A percentile compares a stretch with the other conserved stretches of the same genome.
These are phyloP conservation scores for Andricus grossulariae DNA, from an alignment of 1,140 invertebrate species.

Conservation along the genomic window DNA sequence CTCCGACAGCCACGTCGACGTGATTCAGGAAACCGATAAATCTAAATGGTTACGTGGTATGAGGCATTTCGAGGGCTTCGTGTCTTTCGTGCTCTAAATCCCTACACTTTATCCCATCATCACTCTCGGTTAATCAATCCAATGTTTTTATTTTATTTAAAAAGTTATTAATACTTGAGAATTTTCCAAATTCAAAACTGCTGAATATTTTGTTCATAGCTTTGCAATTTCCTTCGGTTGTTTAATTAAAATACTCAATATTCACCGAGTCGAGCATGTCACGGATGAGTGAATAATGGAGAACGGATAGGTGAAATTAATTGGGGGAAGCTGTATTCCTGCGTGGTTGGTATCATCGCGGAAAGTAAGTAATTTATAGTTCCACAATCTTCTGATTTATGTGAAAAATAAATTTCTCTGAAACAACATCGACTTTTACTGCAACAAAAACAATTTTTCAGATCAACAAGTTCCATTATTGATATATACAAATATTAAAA, in stretches of 20 bases:
- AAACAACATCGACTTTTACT: not conserved
- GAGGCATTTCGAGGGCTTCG: constrained; percentile 6
- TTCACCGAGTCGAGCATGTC: constrained; percentile 16
- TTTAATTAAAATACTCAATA: constrained; percentile 32
- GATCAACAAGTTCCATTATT: not conserved
- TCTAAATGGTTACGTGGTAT: constrained; percentile 41
- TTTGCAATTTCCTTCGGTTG: not conserved
- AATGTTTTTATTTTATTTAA: too few relatives aligned
- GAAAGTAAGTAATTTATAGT: constrained; percentile 30
- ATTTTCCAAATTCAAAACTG: too few relatives aligned
- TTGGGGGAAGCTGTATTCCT: constrained; percentile 18
- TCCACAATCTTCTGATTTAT: constrained; percentile 5
- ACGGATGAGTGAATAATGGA: constrained; percentile 26
- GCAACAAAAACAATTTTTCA: not conserved
- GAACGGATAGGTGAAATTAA: constrained; percentile 30
- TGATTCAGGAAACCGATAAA: constrained; percentile 62
- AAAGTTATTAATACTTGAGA: too few relatives aligned
- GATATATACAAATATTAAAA: too few relatives aligned
- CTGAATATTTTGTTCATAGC: not conserved
- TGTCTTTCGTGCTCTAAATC: constrained; percentile 16
- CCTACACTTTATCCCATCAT: not conserved
- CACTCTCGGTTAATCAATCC: too few relatives aligned
- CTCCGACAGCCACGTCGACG: constrained; percentile 59
- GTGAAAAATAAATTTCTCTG: not conserved
- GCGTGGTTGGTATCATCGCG: constrained; percentile 6